Percentiles rank a stretch among this genome's conserved stretches.
phyloP scores from a whole-genome alignment of 2,888 invertebrate genomes.

The Plebejus melissa region DNA sequence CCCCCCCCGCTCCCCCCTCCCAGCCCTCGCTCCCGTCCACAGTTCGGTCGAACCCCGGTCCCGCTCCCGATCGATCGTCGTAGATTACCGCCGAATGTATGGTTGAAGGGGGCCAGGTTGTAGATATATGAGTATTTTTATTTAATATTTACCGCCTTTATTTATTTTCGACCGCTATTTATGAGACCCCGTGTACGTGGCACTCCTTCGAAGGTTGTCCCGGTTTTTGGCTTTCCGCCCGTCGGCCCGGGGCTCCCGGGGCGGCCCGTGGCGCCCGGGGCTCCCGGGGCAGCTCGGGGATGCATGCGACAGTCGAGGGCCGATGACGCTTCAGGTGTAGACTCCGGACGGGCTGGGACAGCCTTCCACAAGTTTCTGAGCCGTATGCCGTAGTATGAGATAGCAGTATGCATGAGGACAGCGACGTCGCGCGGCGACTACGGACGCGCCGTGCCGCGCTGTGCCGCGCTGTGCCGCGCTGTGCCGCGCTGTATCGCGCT shows the following conservation, averaged over 20 bases:
- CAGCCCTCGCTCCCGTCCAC: constrained; percentile 41
- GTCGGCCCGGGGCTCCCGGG: constrained; percentile 41
- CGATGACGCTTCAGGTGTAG: constrained; percentile 65
- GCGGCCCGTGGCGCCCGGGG: constrained; percentile 62
- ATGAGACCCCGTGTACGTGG: constrained; percentile 64
- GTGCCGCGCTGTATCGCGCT: constrained; percentile 52
- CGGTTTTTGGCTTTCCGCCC: constrained; percentile 79
- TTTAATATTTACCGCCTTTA: constrained; percentile 74
- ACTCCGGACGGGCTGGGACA: constrained; percentile 66
- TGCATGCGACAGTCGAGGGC: constrained; percentile 51
- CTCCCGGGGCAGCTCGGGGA: constrained; percentile 59
- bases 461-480: not conserved
- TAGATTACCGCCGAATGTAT: constrained; percentile 71
- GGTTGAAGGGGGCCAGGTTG: constrained; percentile 77
- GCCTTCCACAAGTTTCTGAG: constrained; percentile 55
- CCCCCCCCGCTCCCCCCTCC: constrained; percentile 39
- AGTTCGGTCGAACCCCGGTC: constrained; percentile 66
- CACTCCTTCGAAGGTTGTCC: constrained; percentile 80
- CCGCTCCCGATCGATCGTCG: constrained; percentile 51
- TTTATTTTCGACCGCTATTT: constrained; percentile 70
- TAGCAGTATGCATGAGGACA: constrained; percentile 54
- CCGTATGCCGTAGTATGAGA: constrained; percentile 49
- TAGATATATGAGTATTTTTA: constrained; percentile 68
- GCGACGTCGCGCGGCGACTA: constrained; percentile 32
- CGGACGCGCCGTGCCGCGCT: not conserved